These are phyloP conservation scores for Corythoichthys haematopterus DNA, from an alignment of 2,113 vertebrate species.

Conservation along the genomic window DNA sequence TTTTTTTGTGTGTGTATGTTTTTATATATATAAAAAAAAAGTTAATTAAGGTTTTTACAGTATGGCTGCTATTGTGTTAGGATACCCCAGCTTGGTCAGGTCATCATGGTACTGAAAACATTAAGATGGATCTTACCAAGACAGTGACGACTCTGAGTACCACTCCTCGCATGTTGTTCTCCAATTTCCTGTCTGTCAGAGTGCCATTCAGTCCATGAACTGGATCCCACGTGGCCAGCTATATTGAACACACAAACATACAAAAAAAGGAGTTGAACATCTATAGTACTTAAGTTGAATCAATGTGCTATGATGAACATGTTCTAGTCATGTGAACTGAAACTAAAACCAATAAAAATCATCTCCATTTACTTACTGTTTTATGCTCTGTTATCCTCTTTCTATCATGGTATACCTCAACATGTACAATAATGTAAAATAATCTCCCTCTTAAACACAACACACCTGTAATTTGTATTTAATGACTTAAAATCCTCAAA, in stretches of 20 bases:
- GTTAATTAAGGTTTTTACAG: neutral
- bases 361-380: neutral
- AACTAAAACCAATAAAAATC: neutral
- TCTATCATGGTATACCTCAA: neutral
- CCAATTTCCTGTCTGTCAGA: constrained; percentile 91
- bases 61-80: neutral
- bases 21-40: neutral
- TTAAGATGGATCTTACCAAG: constrained; percentile 77
- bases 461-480: neutral
- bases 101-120: neutral
- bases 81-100: neutral
- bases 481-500: constrained; percentile 1
- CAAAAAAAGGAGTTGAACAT: neutral
- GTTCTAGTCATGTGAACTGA: neutral
- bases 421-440: neutral
- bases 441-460: neutral
- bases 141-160: constrained; percentile 93
- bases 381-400: constrained; percentile 3
- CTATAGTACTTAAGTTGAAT: neutral
- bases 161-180: constrained; percentile 97
- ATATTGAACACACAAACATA: constrained; percentile 47
- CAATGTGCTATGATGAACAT: neutral
- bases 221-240: constrained; percentile 98
- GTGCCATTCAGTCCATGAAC: constrained; percentile 91
- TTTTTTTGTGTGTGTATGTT: too few relatives aligned